Percentiles rank a stretch among this genome's conserved stretches.
phyloP scores from a whole-genome alignment of 2,888 invertebrate genomes.

The Odontothrips loti region DNA sequence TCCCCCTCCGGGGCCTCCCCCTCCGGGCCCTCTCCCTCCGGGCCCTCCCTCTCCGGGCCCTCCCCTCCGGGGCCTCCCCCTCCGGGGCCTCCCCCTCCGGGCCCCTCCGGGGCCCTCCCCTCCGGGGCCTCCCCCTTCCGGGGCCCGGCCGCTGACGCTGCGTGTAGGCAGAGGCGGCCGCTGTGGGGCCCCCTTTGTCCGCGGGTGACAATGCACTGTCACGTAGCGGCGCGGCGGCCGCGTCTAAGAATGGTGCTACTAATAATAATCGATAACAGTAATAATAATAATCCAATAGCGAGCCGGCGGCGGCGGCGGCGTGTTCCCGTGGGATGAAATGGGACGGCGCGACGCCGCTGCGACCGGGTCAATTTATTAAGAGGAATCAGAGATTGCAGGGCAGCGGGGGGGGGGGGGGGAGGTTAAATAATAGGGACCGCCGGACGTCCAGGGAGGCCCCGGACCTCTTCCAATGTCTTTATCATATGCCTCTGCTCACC shows the following conservation, averaged over 20 bases:
- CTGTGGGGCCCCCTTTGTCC: background rate
- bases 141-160: too few species aligned
- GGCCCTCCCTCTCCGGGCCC: too few species aligned
- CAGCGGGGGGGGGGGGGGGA: constrained; percentile 37
- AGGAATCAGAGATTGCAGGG: background rate
- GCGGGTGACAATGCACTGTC: background rate
- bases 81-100: too few species aligned
- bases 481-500: background rate
- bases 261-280: too few species aligned
- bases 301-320: constrained; percentile 37
- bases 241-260: background rate
- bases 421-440: constrained; percentile 37
- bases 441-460: constrained; percentile 34
- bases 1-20: too few species aligned
- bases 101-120: too few species aligned
- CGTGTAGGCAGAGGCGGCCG: background rate
- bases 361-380: constrained; percentile 9
- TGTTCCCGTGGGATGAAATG: constrained; percentile 53
- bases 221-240: background rate
- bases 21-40: too few species aligned
- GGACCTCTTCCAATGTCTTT: constrained; percentile 35
- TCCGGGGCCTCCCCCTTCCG: too few species aligned
- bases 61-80: too few species aligned
- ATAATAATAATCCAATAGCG: background rate
- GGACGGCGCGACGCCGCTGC: constrained; percentile 49